phyloP scores from a whole-genome alignment of 2,888 invertebrate genomes.

The Ophion slaviceki region DNA sequence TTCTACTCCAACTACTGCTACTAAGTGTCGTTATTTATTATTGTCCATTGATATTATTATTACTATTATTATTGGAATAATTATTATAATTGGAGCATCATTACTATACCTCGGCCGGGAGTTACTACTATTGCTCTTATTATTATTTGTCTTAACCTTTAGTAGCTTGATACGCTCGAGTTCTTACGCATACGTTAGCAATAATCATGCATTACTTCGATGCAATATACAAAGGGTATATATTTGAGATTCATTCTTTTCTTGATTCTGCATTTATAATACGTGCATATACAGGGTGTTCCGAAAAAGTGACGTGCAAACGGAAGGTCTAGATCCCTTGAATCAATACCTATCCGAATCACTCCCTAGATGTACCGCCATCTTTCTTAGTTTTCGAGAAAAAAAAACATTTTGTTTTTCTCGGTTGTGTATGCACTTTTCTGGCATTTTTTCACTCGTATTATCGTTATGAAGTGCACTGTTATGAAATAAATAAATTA shows the following conservation, averaged over 20 bases:
- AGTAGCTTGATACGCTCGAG: slow-evolving; percentile 39
- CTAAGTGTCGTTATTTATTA: not conserved
- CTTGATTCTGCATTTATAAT: not conserved
- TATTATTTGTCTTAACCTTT: slow-evolving; percentile 24
- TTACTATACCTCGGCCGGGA: not conserved
- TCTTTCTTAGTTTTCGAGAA: too few species aligned
- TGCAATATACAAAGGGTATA: slow-evolving; percentile 34
- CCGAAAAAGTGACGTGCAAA: not conserved
- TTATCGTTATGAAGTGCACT: not conserved
- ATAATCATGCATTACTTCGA: slow-evolving; percentile 40
- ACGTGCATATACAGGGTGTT: not conserved
- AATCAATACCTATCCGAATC: too few species aligned
- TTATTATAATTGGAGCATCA: not conserved
- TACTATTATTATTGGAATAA: not conserved
- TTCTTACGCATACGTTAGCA: slow-evolving; percentile 17
- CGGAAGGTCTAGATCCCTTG: not conserved
- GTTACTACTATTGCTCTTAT: slow-evolving; percentile 10
- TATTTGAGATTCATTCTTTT: slow-evolving; percentile 31
- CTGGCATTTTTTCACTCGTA: not conserved
- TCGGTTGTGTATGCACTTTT: too few species aligned
- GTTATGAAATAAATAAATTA: not conserved
- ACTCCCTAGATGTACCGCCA: too few species aligned
- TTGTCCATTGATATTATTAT: not conserved
- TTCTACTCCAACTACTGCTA: not conserved
- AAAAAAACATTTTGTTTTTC: not conserved